Evolutionary conservation across 1,140 invertebrate species (phyloP).

Genomic region (Batillaria attramentaria): DNA sequence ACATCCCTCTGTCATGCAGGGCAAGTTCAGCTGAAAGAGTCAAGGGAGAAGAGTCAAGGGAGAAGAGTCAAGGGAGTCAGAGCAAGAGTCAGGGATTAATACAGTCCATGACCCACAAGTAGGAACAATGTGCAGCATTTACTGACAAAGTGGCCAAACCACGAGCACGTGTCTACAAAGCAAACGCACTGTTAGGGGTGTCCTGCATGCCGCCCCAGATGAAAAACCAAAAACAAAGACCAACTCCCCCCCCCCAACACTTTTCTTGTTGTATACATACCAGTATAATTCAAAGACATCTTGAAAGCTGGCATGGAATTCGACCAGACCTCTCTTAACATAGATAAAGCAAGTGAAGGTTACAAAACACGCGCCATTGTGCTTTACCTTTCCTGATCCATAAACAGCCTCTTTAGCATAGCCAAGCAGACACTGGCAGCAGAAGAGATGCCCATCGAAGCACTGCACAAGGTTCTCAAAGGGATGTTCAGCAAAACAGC

Average conservation of each 20-base stretch:
- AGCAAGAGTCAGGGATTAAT: too few species aligned
- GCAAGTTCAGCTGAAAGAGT: slow-evolving; percentile 50
- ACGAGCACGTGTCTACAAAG: too few species aligned
- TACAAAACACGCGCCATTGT: background rate
- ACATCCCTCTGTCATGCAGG: slow-evolving; percentile 57
- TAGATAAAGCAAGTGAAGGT: too few species aligned
- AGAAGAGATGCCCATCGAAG: slow-evolving; percentile 66
- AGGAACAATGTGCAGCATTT: background rate
- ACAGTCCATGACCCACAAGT: background rate
- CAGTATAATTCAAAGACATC: too few species aligned
- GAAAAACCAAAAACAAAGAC: too few species aligned
- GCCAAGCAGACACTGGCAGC: slow-evolving; percentile 57
- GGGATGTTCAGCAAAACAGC: slow-evolving; percentile 60
- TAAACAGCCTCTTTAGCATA: slow-evolving; percentile 64
- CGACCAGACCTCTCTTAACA: too few species aligned
- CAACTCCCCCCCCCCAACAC: background rate
- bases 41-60: too few species aligned
- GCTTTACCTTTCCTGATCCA: slow-evolving; percentile 64
- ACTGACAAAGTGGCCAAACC: background rate
- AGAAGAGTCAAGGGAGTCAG: too few species aligned
- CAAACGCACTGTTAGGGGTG: too few species aligned
- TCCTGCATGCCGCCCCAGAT: too few species aligned
- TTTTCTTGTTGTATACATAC: background rate
- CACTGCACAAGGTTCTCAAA: slow-evolving; percentile 67
- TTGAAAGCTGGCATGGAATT: too few species aligned